Conservation (phyloP, 1,140 invertebrate species). For the Rhopalosiphum maidis region DNA sequence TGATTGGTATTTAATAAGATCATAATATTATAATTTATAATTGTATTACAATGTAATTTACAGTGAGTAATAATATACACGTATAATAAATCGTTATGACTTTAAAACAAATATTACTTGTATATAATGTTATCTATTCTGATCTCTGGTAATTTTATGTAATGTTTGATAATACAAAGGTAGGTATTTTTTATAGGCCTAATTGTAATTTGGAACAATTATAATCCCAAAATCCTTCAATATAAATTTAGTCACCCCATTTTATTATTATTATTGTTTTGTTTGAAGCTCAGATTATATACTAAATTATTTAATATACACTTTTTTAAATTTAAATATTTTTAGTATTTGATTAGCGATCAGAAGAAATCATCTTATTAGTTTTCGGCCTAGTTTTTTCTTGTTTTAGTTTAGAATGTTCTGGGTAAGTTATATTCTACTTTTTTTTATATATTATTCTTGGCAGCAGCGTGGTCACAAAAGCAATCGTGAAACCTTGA, state of each 20-base stretch:
- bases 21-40: too few species aligned
- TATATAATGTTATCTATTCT: too few species aligned
- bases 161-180: not conserved
- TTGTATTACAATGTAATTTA: too few species aligned
- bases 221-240: not conserved
- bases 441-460: constrained; percentile 29
- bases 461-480: constrained; percentile 28
- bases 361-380: not conserved
- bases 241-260: not conserved
- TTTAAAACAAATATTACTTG: too few species aligned
- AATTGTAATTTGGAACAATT: not conserved
- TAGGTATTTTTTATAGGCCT: not conserved
- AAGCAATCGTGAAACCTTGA: constrained; percentile 54
- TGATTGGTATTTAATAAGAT: too few species aligned
- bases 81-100: too few species aligned
- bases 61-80: too few species aligned
- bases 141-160: not conserved
- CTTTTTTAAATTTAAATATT: not conserved
- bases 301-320: not conserved
- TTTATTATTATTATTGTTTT: not conserved
- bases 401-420: not conserved
- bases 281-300: too few species aligned
- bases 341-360: not conserved
- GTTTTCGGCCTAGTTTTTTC: not conserved
- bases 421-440: not conserved